phyloP scores from a whole-genome alignment of 2,797 vertebrate genomes.

The Mycteria americana region DNA sequence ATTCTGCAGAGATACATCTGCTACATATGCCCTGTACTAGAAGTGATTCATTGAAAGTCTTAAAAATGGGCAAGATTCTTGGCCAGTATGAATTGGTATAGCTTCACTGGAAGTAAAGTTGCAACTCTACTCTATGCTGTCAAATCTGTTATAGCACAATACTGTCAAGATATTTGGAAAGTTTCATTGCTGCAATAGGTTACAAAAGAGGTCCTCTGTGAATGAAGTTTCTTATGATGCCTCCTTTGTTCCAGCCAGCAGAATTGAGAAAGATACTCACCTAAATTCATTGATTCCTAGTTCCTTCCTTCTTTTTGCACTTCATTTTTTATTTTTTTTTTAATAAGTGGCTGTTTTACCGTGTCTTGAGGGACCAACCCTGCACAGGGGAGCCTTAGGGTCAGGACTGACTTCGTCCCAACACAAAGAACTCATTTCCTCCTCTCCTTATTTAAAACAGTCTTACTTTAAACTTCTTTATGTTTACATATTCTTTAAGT shows the following conservation, averaged over 20 bases:
- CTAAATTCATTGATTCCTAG: neutral
- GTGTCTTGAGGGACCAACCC: accelerated
- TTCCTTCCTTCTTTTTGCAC: neutral
- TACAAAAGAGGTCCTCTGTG: neutral
- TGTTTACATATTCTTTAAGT: too few relatives aligned
- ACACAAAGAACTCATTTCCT: neutral
- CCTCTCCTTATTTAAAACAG: neutral
- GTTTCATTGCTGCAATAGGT: neutral
- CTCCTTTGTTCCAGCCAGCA: neutral
- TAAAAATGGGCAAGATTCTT: neutral
- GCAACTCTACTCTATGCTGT: neutral
- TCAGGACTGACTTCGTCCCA: neutral
- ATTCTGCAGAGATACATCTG: conserved; percentile 3
- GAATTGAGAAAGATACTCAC: neutral
- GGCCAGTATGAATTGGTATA: neutral
- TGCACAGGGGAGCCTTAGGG: neutral
- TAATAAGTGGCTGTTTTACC: neutral
- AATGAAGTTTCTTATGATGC: neutral
- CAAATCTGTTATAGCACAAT: neutral
- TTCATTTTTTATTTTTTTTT: neutral
- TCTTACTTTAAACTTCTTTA: too few relatives aligned
- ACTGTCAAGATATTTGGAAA: neutral
- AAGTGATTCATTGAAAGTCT: neutral
- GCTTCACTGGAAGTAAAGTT: neutral
- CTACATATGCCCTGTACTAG: neutral